Base-by-base conservation (phyloP, 2,113 vertebrate genomes). In the Verasper variegatus region DNA sequence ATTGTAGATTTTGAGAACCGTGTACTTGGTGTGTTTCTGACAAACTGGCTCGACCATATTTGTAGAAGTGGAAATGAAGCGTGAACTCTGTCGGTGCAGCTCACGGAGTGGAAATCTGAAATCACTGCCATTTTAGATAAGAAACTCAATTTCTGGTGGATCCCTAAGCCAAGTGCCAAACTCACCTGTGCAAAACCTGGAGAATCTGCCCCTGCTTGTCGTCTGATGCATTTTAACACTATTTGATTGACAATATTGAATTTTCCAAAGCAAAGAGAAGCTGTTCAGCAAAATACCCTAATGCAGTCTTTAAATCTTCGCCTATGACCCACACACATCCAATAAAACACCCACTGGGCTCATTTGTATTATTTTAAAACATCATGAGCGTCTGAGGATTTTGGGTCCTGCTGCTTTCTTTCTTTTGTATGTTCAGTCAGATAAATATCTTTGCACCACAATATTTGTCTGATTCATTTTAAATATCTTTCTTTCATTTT, bases 91-190 rank as follows among this genome's bases (percentile, higher is more conserved):
- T 65, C 63, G 63, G n/a, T 67, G 58, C 68, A 87, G 79, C 84
- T 60, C 65, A 62, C 37, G 37, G 76, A 85, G 70, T 72, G 80
- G 73, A 85, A 85, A 84, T 80, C 67, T 86, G 62, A 90, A 84
- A 80, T 91, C 75, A 57, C 71, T 88, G 75, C 76, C 78, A 80
- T 90, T 90, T 85, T 67, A 89, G 89, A 93, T 89, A 93, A 91
- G 80, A 87, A 75, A 83, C 75, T 76, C 47, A 20, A 86, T 88
- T 89, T 84, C 52, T 78, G 61, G 88, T 75, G 86, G 74, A 85
- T 86, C 62, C 26, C n/a, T 42, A 57, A 74, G 82, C 89, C 86
- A 88, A 87, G 64, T n/a, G n/a, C n/a, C n/a, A n/a, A 87, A 69
- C 78, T 69, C 60, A 81, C 56, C 62, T 9, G 61, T 56, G 23